These are phyloP conservation scores for Tortrix viridana DNA, from an alignment of 2,888 invertebrate species.

Conservation along the genomic window DNA sequence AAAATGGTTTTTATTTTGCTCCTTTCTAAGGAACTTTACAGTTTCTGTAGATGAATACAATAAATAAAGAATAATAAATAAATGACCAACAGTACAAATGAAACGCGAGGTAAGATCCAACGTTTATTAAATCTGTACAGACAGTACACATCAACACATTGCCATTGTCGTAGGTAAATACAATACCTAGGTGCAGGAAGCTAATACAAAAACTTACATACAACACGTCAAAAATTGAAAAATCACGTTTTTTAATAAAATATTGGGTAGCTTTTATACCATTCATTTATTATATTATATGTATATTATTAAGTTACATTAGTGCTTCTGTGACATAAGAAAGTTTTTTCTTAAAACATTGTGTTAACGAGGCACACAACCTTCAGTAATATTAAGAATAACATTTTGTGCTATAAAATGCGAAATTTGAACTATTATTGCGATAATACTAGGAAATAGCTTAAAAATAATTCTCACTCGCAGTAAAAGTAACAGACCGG, in stretches of 20 bases:
- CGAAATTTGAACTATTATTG: slow-evolving; percentile 5
- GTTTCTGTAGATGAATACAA: not conserved
- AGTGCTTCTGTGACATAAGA: slow-evolving; percentile 45
- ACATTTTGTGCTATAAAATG: slow-evolving; percentile 26
- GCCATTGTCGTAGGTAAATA: slow-evolving; percentile 51
- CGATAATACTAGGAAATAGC: slow-evolving; percentile 1
- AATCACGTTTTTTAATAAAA: slow-evolving; percentile 52
- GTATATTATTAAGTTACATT: slow-evolving; percentile 25
- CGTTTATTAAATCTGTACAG: slow-evolving; percentile 82
- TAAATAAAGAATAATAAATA: not conserved
- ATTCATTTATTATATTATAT: slow-evolving; percentile 37
- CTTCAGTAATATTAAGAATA: slow-evolving; percentile 31
- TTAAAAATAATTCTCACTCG: slow-evolving; percentile 26
- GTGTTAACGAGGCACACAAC: slow-evolving; percentile 32
- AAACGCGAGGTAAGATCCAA: slow-evolving; percentile 58
- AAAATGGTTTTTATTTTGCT: slow-evolving; percentile 45
- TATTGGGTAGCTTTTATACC: slow-evolving; percentile 49
- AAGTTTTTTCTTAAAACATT: slow-evolving; percentile 40
- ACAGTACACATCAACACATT: slow-evolving; percentile 69
- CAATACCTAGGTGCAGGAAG: slow-evolving; percentile 60
- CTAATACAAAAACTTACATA: slow-evolving; percentile 54
- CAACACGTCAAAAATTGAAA: slow-evolving; percentile 59
- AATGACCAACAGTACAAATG: not conserved
- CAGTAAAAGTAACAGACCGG: slow-evolving; percentile 1
- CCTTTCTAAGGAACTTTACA: not conserved